These are phyloP conservation scores for Microtus pennsylvanicus DNA, from an alignment of 2,113 vertebrate genomes.

Conservation along the genomic window DNA sequence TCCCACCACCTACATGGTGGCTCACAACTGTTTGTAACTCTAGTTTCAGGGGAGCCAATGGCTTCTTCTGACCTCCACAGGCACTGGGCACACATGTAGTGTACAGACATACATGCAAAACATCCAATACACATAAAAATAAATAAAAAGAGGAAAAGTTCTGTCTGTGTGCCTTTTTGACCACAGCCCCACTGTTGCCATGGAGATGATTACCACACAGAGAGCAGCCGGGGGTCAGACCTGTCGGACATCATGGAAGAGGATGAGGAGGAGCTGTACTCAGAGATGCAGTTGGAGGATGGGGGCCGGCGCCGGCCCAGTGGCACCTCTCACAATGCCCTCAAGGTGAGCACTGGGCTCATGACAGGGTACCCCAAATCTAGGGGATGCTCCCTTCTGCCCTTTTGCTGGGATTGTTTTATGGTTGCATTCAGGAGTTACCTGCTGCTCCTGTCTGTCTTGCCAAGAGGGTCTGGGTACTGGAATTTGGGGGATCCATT, in stretches of 20 bases:
- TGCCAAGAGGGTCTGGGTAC: background rate
- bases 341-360: conserved; percentile 90
- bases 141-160: background rate
- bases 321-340: conserved; percentile 93
- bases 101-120: background rate
- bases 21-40: background rate
- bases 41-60: background rate
- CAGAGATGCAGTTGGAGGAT: conserved; percentile 97
- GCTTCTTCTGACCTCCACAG: background rate
- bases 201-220: conserved; percentile 95
- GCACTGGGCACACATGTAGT: background rate
- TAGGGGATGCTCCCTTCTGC: background rate
- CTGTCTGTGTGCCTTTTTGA: background rate
- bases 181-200: conserved; percentile 92
- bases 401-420: background rate
- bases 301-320: conserved; percentile 92
- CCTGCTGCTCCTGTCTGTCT: too few relatives aligned
- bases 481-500: background rate
- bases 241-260: conserved; percentile 99
- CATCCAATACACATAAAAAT: background rate
- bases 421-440: accelerated
- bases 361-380: accelerated
- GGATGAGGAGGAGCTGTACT: conserved; percentile 98
- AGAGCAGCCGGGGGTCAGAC: conserved; percentile 98
- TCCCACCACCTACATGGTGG: background rate